Evolutionary conservation across 2,888 invertebrate species (phyloP).

Genomic region (Aproaerema taeniolella): DNA sequence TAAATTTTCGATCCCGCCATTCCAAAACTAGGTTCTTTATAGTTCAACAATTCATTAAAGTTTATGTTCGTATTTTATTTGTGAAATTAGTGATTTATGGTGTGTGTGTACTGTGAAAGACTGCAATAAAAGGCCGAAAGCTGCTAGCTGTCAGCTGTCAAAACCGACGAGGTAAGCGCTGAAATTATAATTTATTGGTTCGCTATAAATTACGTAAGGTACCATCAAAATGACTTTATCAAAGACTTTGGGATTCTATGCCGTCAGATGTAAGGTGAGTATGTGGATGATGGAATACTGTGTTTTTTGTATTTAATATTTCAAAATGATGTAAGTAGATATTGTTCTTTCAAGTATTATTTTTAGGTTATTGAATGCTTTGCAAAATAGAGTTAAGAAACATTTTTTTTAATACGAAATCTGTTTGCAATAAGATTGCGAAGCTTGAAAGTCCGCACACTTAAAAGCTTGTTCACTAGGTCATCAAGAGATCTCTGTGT

Average conservation of each 20-base stretch:
- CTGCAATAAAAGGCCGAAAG: conserved; percentile 37
- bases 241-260: too few species aligned
- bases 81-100: conserved; percentile 32
- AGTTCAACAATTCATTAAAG: not conserved
- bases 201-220: conserved; percentile 11
- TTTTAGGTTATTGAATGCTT: too few species aligned
- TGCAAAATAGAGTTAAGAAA: too few species aligned
- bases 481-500: too few species aligned
- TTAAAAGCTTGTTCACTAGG: too few species aligned
- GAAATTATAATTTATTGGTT: conserved; percentile 28
- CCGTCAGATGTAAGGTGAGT: not conserved
- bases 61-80: conserved; percentile 3
- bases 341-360: too few species aligned
- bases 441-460: too few species aligned
- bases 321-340: too few species aligned
- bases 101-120: conserved; percentile 39
- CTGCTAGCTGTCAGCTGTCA: conserved; percentile 59
- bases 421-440: too few species aligned
- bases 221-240: not conserved
- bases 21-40: conserved; percentile 10
- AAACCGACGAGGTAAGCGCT: conserved; percentile 56
- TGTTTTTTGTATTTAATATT: too few species aligned
- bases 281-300: too few species aligned
- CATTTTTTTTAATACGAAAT: too few species aligned
- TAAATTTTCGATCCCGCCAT: conserved; percentile 18